A percentile compares a stretch with the other conserved stretches of the same genome.
Conservation (phyloP, 2,888 invertebrate genomes). For the Eugnorisma glareosa region DNA sequence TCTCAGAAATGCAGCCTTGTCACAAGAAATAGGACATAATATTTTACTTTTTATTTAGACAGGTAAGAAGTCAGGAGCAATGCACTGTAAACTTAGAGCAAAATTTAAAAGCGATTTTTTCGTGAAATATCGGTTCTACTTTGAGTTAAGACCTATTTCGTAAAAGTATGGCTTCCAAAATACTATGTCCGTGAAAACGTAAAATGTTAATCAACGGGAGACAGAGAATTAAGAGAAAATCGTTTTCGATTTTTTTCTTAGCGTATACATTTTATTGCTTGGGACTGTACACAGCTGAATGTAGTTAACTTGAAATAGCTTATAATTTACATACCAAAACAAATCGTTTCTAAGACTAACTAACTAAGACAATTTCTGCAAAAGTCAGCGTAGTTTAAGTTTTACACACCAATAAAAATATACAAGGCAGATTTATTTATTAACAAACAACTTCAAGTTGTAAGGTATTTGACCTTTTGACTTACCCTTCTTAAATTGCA, state of each 20-base stretch:
- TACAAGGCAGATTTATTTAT: slow-evolving; percentile 43
- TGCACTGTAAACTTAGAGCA: not conserved
- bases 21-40: not conserved
- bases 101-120: not conserved
- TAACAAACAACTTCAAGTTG: slow-evolving; percentile 26
- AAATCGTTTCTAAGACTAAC: not conserved
- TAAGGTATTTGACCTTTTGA: slow-evolving; percentile 15
- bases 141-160: not conserved
- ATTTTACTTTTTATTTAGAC: not conserved
- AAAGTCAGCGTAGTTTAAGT: slow-evolving; percentile 28
- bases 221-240: not conserved
- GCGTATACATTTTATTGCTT: not conserved
- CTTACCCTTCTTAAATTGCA: not conserved
- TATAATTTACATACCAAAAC: slow-evolving; percentile 1
- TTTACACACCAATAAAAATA: slow-evolving; percentile 49
- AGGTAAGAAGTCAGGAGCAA: not conserved
- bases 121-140: not conserved
- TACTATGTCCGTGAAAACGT: not conserved
- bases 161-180: not conserved
- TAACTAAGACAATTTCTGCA: slow-evolving; percentile 9
- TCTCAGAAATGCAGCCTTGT: not conserved
- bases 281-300: not conserved
- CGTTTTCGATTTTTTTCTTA: not conserved
- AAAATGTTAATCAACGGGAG: not conserved
- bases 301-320: not conserved